Base-by-base conservation (phyloP, 2,797 vertebrate genomes). In the Myripristis jacobus region DNA sequence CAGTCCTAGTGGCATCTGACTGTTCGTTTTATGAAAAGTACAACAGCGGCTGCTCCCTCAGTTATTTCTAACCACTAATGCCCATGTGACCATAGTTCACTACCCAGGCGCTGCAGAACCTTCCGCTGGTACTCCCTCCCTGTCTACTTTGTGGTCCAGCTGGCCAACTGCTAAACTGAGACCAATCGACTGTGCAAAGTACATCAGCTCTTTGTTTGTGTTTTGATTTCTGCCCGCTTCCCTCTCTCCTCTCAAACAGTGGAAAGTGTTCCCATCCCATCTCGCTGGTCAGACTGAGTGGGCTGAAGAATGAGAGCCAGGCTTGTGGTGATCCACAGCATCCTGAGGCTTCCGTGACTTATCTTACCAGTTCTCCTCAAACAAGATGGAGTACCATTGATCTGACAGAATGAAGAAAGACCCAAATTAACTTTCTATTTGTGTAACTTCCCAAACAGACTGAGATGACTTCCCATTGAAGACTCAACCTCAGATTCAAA, bases 311-410 rank as follows among this genome's bases (percentile, higher is more conserved):
- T 74, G 79, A 83, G 72, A 89, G 79, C 83, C 89, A 87, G 85
- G 81, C 77, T 79, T 90, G 89, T 79, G 87, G 91, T 90, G 83
- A 87, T 87, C 86, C 90, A 85, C 88, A 85, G 87, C 84, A 89
- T 89, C 90, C 89, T 86, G 79, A 86, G 76, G 79, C 75, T 85
- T 80, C 82, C 43, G 58, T 87, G 87, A 88, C 90, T 86, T 88
- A 87, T 88, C 83, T 87, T 75, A 84, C 73, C 69, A 83, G 66
- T 76, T 83, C 54, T 34, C 68, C 71, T 82, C 82, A 81, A 87
- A 82, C 71, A 78, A 72, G 63, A 85, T 80, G 63, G 83, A 79
- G 83, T 48, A 63, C 73, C 70, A 79, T 27, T 83, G 73, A 90
- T 84, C 71, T 85, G 87, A 90, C 87, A 88, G 79, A 73, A 86